Evolutionary conservation across 2,797 vertebrate genomes (phyloP).

Genomic region (Ispidina lecontei): DNA sequence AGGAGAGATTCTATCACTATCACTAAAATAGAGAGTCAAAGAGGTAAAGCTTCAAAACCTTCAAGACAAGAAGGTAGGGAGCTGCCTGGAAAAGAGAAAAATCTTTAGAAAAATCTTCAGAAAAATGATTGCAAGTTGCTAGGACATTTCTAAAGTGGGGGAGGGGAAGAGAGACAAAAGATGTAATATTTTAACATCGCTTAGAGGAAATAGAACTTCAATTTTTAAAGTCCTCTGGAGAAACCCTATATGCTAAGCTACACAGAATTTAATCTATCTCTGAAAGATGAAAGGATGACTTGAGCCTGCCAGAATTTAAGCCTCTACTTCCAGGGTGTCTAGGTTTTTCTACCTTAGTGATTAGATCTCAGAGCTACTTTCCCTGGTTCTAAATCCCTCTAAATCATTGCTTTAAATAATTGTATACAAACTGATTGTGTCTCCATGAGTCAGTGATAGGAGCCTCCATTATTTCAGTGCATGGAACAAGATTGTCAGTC

Average conservation of each 20-base stretch:
- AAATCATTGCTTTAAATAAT: conserved; percentile 2
- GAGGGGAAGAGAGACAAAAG: not conserved
- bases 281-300: conserved; percentile 20
- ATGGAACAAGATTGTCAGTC: not conserved
- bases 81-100: not conserved
- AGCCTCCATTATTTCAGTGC: not conserved
- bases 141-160: not conserved
- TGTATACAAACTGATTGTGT: not conserved
- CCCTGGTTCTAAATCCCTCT: not conserved
- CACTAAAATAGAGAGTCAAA: not conserved
- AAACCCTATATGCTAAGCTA: not conserved
- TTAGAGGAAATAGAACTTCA: not conserved
- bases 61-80: not conserved
- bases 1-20: not conserved
- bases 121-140: not conserved
- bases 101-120: not conserved
- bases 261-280: not conserved
- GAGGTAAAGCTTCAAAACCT: not conserved
- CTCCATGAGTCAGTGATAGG: not conserved
- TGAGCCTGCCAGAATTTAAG: conserved; percentile 1
- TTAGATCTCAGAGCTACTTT: conserved; percentile 24
- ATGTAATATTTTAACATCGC: not conserved
- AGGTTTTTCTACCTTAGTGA: not conserved
- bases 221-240: not conserved
- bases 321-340: not conserved